Base-by-base conservation (phyloP, 2,113 vertebrate species). In the Catharus bicknelli region DNA sequence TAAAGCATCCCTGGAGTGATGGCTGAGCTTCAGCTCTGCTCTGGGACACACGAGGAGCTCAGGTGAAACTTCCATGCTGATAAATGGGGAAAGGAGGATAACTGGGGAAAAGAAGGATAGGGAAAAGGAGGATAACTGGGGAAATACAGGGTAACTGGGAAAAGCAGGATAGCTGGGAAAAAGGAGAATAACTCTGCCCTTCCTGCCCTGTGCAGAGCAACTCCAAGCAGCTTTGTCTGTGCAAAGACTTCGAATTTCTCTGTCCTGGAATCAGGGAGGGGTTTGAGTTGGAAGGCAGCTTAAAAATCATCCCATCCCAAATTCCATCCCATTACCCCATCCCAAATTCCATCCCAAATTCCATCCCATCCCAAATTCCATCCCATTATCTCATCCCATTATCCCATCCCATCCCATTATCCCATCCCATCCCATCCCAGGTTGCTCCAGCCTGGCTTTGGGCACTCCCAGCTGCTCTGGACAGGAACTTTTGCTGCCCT, bases 31-130 rank as follows among this genome's bases (percentile, higher is more conserved):
- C 45, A 62, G 93, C 67, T 59, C 75, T 51, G 91, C 69, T 69
- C 69, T 62, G 62, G 45, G 69, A n/a, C 38, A 38, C 38, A 11
- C 4, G 38, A 38, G 38, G 61, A 68, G 91, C 76, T 61, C 43
- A 66, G 89, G 64, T 21, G 72, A 91, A 95, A 68, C 55, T 84
- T 90, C 77, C 45, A n/a, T n/a, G 58, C 42, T 83, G 86, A 81
- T 32, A 27, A 14, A 6, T 16, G 42, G 42, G 42, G 42, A 42
- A 42, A 42, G 13, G 42, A 43, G 43, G 45, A 19, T 47, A 47
- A 11, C 20, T 42, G 58, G 64, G 40, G 21, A 30, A 47, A 47
- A 47, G 38, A 10, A 47, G 43, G 45, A 22, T 47, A 21, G 22
- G 11, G 11, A 22, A 43, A 43, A 43, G 16, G 6, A 18, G 16